These are phyloP conservation scores for Osmoderma eremita DNA, from an alignment of 2,888 invertebrate species.

Conservation along the genomic window DNA sequence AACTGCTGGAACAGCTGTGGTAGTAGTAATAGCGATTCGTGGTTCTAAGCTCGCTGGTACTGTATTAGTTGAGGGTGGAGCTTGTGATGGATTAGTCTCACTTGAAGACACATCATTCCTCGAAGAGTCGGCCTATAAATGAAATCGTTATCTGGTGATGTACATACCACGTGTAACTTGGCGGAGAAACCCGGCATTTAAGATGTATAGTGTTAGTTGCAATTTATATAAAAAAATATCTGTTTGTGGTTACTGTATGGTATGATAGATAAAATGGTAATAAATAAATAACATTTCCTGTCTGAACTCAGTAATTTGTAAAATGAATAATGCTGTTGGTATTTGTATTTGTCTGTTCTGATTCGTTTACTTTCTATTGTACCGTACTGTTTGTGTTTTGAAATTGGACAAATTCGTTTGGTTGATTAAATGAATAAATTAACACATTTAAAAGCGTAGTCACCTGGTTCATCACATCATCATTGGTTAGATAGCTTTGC, in stretches of 20 bases:
- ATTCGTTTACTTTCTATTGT: not conserved
- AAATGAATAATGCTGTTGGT: not conserved
- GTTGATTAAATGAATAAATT: not conserved
- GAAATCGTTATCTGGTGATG: constrained; percentile 5
- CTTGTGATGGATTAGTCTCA: constrained; percentile 1
- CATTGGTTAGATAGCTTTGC: constrained; percentile 15
- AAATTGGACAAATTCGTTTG: constrained; percentile 24
- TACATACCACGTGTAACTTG: not conserved
- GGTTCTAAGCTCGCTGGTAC: no score
- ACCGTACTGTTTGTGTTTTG: not conserved
- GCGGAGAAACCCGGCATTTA: constrained; percentile 12
- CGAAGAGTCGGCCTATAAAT: constrained; percentile 39
- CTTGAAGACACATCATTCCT: constrained; percentile 29
- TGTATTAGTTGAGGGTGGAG: constrained; percentile 7
- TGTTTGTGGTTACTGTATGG: constrained; percentile 3
- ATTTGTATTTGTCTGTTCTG: no score
- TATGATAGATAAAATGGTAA: constrained; percentile 15
- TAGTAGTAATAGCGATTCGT: no score
- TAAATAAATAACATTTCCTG: not conserved
- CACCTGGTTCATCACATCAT: constrained; percentile 27
- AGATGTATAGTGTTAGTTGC: constrained; percentile 43
- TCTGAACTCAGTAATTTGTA: not conserved
- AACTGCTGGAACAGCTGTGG: not conserved
- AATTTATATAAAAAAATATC: constrained; percentile 17
- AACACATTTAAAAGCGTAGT: no score